Percentiles rank a stretch among this genome's conserved stretches.
Conservation (phyloP, 2,888 invertebrate genomes). For the Spialia ferax region DNA sequence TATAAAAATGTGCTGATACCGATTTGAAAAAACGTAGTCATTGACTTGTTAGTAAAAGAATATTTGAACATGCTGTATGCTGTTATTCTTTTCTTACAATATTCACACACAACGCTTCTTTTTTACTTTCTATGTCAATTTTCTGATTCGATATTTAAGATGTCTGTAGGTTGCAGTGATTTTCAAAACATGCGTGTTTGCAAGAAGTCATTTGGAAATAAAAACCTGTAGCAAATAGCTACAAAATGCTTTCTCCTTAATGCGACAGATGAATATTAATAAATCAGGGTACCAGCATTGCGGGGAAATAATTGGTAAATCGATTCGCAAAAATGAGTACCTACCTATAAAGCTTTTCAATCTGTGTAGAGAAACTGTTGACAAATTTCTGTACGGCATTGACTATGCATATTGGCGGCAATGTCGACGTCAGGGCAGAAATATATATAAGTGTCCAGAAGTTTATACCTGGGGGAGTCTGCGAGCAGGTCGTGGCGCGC, state of each 20-base stretch:
- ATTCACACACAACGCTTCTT: no score
- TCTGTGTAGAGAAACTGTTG: slow-evolving; percentile 2
- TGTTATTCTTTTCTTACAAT: no score
- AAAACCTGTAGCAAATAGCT: neutral
- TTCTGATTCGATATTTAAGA: no score
- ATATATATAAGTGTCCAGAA: slow-evolving; percentile 51
- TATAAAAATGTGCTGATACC: no score
- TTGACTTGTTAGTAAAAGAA: no score
- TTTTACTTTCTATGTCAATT: no score
- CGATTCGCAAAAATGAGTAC: neutral
- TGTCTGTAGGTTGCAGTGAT: no score
- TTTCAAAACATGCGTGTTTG: no score
- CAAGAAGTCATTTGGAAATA: no score
- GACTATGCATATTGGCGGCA: slow-evolving; percentile 45
- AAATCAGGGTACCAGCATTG: neutral
- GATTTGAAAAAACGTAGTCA: no score
- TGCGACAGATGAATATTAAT: no score
- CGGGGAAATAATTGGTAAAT: neutral
- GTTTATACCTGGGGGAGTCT: slow-evolving; percentile 85
- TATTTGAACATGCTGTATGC: no score
- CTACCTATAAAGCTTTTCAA: neutral
- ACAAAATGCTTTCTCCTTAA: neutral
- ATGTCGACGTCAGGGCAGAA: slow-evolving; percentile 46
- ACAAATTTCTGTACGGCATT: slow-evolving; percentile 19
- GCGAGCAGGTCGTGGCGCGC: slow-evolving; percentile 73